Conservation (phyloP, 30 jellyfish, hydroid and myxozoan species). For the Aurelia coerulea region DNA sequence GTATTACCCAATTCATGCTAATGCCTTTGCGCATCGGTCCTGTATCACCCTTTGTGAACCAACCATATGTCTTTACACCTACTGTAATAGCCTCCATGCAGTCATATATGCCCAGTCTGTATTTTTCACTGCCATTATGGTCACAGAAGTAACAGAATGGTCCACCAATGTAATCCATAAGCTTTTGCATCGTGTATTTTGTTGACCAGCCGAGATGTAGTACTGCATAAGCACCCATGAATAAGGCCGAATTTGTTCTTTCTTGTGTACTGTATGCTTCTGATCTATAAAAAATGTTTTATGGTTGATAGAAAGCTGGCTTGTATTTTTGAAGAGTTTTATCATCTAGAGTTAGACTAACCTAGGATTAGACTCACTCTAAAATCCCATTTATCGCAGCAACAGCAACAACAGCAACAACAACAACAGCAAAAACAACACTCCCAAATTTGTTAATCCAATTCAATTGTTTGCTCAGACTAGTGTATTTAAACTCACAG, state of each 20-base stretch:
- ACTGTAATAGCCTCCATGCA: conserved; percentile 67
- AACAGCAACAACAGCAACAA: no score
- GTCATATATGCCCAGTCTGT: conserved; percentile 75
- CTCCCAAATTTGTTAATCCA: no score
- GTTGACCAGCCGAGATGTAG: conserved; percentile 82
- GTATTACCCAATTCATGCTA: conserved; percentile 90
- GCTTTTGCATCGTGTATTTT: conserved; percentile 54
- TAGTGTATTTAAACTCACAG: no score
- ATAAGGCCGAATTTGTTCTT: conserved; percentile 81
- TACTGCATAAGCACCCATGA: conserved; percentile 91
- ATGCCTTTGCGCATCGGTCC: conserved; percentile 40
- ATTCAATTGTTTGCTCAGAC: no score
- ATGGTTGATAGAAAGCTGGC: not conserved
- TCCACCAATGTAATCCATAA: conserved; percentile 29
- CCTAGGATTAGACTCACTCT: no score
- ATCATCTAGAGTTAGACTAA: no score
- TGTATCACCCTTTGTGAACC: conserved; percentile 38
- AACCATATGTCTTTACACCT: conserved; percentile 28
- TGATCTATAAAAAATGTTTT: conserved; percentile 29
- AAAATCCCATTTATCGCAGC: no score
- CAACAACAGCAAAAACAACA: no score
- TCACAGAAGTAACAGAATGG: conserved; percentile 76
- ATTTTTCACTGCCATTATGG: conserved; percentile 76
- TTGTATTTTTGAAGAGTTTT: no score
- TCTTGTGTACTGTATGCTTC: conserved; percentile 53